A percentile compares a stretch with the other conserved stretches of the same genome.
Conservation (phyloP, 2,797 vertebrate genomes). For the Arrhamphus sclerolepis region DNA sequence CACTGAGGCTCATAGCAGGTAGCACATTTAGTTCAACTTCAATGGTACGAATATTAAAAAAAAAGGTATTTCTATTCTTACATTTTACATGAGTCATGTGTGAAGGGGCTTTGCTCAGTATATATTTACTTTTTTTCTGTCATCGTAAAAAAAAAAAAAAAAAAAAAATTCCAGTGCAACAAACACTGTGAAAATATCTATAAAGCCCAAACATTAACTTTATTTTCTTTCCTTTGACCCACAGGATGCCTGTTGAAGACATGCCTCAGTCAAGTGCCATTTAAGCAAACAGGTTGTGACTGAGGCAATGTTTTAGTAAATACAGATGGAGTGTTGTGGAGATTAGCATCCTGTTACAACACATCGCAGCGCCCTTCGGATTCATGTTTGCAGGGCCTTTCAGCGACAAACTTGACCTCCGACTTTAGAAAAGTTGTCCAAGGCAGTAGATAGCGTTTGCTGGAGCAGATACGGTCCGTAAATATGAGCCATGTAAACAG, state of each 20-base stretch:
- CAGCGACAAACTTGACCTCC: conserved; percentile 60
- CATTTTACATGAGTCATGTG: background rate
- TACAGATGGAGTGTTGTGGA: conserved; percentile 68
- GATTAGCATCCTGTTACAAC: conserved; percentile 75
- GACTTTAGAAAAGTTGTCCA: conserved; percentile 62
- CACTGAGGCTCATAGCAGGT: background rate
- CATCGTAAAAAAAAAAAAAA: too few relatives aligned
- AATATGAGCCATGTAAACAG: conserved; percentile 50
- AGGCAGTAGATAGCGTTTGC: conserved; percentile 60
- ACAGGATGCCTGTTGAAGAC: conserved; percentile 40
- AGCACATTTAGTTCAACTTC: background rate
- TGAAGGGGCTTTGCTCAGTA: background rate
- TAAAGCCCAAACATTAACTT: conserved; percentile 22
- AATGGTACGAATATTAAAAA: background rate
- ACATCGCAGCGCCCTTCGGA: conserved; percentile 56
- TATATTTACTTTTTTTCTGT: background rate
- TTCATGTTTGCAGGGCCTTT: conserved; percentile 64
- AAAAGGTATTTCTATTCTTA: too few relatives aligned
- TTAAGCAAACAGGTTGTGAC: conserved; percentile 58
- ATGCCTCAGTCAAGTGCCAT: conserved; percentile 35
- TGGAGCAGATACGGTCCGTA: conserved; percentile 38
- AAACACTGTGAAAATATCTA: background rate
- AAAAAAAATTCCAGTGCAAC: too few relatives aligned
- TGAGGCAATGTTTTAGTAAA: conserved; percentile 70
- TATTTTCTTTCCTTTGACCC: conserved; percentile 30